phyloP scores from a whole-genome alignment of 1,140 invertebrate species.

The Agrilus planipennis region DNA sequence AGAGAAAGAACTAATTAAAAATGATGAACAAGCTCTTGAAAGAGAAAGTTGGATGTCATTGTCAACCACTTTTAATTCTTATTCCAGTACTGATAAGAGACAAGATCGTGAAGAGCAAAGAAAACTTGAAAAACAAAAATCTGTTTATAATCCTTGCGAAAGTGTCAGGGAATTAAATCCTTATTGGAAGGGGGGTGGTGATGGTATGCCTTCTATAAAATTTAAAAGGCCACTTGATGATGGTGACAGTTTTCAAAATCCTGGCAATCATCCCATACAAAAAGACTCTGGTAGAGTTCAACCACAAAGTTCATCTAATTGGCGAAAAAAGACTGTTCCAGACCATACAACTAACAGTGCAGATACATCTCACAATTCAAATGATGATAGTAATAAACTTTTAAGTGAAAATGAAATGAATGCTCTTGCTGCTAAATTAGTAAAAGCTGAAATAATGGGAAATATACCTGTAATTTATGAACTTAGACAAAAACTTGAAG shows the following conservation, averaged over 20 bases:
- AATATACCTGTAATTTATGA: constrained; percentile 54
- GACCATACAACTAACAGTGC: not conserved
- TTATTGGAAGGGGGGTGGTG: constrained; percentile 83
- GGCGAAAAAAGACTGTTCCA: constrained; percentile 16
- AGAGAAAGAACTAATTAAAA: constrained; percentile 19
- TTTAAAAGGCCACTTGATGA: constrained; percentile 40
- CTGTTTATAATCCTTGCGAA: constrained; percentile 57
- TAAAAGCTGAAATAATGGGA: constrained; percentile 86
- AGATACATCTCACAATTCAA: constrained; percentile 7
- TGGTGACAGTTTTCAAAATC: constrained; percentile 14
- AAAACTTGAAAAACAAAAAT: constrained; percentile 38
- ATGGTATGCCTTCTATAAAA: constrained; percentile 52
- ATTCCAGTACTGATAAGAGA: constrained; percentile 31
- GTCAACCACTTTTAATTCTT: constrained; percentile 30
- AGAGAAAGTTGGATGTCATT: constrained; percentile 42
- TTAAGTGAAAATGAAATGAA: constrained; percentile 71
- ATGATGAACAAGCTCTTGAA: constrained; percentile 6
- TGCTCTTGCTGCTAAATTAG: constrained; percentile 70
- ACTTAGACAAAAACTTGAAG: constrained; percentile 63
- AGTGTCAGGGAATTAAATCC: constrained; percentile 76
- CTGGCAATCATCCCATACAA: constrained; percentile 10
- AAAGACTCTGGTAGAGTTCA: constrained; percentile 14
- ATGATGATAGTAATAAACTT: constrained; percentile 9
- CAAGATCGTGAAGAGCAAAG: constrained; percentile 15
- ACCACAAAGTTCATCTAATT: constrained; percentile 23